These are phyloP conservation scores for Syrmaticus mikado DNA, from an alignment of 2,113 vertebrate genomes.

Conservation along the genomic window DNA sequence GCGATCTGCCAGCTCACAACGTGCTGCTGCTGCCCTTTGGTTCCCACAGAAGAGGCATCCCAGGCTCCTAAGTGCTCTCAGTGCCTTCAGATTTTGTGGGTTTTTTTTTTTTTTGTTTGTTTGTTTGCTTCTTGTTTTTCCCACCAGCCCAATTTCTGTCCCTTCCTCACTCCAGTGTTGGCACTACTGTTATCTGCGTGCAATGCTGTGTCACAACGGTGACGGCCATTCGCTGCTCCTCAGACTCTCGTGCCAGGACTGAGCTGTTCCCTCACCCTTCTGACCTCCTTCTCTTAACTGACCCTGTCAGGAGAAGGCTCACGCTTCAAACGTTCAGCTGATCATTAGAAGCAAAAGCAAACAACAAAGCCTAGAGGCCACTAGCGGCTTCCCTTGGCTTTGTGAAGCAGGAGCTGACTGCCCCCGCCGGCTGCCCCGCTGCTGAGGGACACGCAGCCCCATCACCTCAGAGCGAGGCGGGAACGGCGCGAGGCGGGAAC, in stretches of 20 bases:
- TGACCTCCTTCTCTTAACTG: neutral
- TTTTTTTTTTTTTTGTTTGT: too few species aligned
- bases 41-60: neutral
- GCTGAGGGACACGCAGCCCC: too few species aligned
- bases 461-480: too few species aligned
- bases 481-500: too few species aligned
- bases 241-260: neutral
- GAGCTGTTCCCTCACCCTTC: neutral
- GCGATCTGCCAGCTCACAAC: too few species aligned
- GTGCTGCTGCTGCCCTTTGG: too few species aligned
- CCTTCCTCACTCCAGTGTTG: neutral
- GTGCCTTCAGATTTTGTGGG: too few species aligned
- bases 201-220: neutral
- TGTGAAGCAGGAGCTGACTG: fast-evolving
- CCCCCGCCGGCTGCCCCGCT: too few species aligned
- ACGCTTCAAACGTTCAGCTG: neutral
- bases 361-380: neutral
- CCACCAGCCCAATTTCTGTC: too few species aligned
- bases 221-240: fast-evolving
- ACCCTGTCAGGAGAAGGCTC: neutral
- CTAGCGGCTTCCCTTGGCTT: neutral
- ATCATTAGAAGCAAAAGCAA: neutral
- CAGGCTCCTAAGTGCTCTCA: neutral
- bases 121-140: neutral
- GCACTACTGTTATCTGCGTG: fast-evolving